phyloP scores from a whole-genome alignment of 1,140 invertebrate genomes.

The Aphaenogaster floridana region DNA sequence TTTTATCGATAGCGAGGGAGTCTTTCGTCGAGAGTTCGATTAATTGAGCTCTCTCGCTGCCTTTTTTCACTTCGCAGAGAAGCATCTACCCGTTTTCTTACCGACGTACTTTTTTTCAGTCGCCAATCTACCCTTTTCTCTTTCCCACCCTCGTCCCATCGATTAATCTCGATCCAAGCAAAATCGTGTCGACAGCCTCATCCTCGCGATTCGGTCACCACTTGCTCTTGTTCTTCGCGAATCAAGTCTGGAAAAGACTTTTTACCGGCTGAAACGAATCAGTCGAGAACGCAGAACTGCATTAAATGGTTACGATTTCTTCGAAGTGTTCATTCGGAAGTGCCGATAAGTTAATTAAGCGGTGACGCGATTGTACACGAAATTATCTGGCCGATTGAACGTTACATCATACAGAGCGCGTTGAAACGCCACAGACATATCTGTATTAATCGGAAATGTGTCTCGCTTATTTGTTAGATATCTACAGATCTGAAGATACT shows the following conservation, averaged over 20 bases:
- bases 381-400: slow-evolving; percentile 51
- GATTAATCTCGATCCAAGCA: slow-evolving; percentile 73
- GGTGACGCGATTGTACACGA: slow-evolving; percentile 1
- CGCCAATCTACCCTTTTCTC: slow-evolving; percentile 47
- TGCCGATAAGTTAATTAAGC: slow-evolving; percentile 45
- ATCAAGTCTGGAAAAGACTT: slow-evolving; percentile 35
- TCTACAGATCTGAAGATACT: neutral
- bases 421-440: neutral
- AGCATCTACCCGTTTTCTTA: slow-evolving; percentile 60
- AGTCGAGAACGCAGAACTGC: slow-evolving; percentile 24
- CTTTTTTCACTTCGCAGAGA: slow-evolving; percentile 67
- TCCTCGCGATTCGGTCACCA: slow-evolving; percentile 42
- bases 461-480: neutral
- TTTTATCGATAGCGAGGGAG: slow-evolving; percentile 81
- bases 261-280: slow-evolving; percentile 44
- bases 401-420: neutral
- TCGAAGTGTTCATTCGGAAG: slow-evolving; percentile 38
- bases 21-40: slow-evolving; percentile 72
- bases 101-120: slow-evolving; percentile 64
- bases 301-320: slow-evolving; percentile 60
- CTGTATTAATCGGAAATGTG: neutral
- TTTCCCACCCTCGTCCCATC: slow-evolving; percentile 32
- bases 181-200: slow-evolving; percentile 64
- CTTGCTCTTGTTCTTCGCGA: slow-evolving; percentile 55
- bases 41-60: slow-evolving; percentile 73